phyloP scores from a whole-genome alignment of 1,140 invertebrate species.

The Paramacrobiotus metropolitanus region DNA sequence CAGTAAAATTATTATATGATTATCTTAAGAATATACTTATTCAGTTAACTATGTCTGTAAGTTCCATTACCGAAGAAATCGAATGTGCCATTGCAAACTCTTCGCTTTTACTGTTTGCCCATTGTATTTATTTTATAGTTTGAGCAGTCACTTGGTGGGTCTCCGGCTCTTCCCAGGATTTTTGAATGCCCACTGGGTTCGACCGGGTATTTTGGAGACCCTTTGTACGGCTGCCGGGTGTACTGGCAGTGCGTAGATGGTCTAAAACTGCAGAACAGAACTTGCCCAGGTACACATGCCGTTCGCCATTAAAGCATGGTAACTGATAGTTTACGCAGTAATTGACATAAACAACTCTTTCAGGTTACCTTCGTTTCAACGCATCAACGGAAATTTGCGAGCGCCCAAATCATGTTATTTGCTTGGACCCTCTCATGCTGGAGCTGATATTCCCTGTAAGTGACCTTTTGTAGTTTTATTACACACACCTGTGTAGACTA shows the following conservation, averaged over 20 bases:
- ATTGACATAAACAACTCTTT: too few relatives aligned
- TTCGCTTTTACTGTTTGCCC: background rate
- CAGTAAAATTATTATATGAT: too few relatives aligned
- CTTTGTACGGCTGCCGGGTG: background rate
- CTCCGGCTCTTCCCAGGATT: background rate
- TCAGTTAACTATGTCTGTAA: too few relatives aligned
- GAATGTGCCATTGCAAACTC: too few relatives aligned
- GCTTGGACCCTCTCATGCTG: background rate
- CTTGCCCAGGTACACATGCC: background rate
- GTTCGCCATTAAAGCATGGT: background rate
- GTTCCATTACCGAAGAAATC: too few relatives aligned
- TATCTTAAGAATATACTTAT: too few relatives aligned
- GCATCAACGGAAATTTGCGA: background rate
- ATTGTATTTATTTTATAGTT: background rate
- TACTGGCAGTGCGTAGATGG: background rate
- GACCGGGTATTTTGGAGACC: background rate
- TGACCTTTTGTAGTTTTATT: too few relatives aligned
- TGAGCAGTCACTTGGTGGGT: background rate
- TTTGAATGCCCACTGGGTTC: background rate
- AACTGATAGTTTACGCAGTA: background rate
- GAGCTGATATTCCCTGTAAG: background rate
- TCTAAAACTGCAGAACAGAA: background rate
- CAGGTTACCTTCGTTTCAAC: background rate
- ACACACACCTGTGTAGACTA: too few relatives aligned
- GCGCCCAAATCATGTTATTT: background rate